Conservation (phyloP, 2,797 vertebrate genomes). For the Falco peregrinus region DNA sequence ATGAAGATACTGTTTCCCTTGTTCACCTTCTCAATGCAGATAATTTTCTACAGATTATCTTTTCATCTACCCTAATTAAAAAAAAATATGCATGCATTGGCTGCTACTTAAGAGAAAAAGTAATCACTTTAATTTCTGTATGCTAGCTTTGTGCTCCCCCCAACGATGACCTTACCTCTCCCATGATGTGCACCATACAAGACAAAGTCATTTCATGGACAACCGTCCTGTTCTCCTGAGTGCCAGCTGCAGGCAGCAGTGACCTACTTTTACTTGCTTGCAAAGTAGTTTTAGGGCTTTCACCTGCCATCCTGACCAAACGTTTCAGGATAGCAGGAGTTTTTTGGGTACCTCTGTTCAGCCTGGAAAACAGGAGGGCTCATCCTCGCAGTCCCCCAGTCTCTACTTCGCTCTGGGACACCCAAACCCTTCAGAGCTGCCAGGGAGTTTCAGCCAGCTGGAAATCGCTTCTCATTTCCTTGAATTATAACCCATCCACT, state of each 20-base stretch:
- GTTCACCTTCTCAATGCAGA: conserved; percentile 1
- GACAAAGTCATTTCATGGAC: neutral
- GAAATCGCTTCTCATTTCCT: neutral
- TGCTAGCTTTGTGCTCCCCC: neutral
- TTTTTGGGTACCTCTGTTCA: neutral
- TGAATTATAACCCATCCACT: neutral
- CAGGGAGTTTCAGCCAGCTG: neutral
- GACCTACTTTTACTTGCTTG: neutral
- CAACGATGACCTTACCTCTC: neutral
- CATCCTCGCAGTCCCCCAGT: neutral
- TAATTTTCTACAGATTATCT: neutral
- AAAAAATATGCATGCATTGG: neutral
- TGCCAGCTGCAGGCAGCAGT: neutral
- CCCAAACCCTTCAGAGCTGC: neutral
- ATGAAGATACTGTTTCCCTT: neutral
- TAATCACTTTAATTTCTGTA: neutral
- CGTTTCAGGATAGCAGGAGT: neutral
- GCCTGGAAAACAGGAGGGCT: neutral
- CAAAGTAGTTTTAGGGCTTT: neutral
- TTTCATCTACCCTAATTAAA: conserved; percentile 23
- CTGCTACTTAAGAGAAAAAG: neutral
- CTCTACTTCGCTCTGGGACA: neutral
- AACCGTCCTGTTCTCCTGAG: neutral
- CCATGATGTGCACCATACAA: neutral
- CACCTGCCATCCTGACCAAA: neutral